A percentile compares a stretch with the other conserved stretches of the same genome.
Conservation (phyloP, 2,888 invertebrate species). For the Prosapia bicincta region DNA sequence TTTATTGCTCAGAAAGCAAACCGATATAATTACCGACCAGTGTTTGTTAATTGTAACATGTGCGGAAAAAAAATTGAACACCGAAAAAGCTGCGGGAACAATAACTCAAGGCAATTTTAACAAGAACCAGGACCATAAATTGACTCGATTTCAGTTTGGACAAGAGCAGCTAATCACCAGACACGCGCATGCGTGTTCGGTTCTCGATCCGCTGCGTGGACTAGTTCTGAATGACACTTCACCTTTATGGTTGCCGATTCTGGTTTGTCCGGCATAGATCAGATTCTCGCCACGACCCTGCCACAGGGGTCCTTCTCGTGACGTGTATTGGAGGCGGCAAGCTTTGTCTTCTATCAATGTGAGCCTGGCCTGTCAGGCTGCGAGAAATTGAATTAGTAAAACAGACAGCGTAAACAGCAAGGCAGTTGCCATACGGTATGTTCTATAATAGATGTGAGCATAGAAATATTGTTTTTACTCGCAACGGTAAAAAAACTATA, state of each 20-base stretch:
- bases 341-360: background rate
- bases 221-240: background rate
- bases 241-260: conserved; percentile 1
- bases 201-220: background rate
- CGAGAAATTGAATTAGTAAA: background rate
- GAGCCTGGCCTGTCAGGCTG: background rate
- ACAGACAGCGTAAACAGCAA: background rate
- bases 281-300: background rate
- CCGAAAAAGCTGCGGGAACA: too few relatives aligned
- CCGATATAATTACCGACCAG: too few relatives aligned
- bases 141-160: background rate
- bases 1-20: too few relatives aligned
- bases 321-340: background rate
- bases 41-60: too few relatives aligned
- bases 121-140: too few relatives aligned
- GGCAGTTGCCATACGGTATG: background rate
- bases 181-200: background rate
- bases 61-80: too few relatives aligned
- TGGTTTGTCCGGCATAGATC: background rate
- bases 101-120: too few relatives aligned
- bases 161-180: background rate
- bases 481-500: too few relatives aligned
- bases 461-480: background rate
- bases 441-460: background rate
- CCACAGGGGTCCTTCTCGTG: background rate